Evolutionary conservation across 2,888 invertebrate species (phyloP).

Genomic region (Amaurobius ferox): DNA sequence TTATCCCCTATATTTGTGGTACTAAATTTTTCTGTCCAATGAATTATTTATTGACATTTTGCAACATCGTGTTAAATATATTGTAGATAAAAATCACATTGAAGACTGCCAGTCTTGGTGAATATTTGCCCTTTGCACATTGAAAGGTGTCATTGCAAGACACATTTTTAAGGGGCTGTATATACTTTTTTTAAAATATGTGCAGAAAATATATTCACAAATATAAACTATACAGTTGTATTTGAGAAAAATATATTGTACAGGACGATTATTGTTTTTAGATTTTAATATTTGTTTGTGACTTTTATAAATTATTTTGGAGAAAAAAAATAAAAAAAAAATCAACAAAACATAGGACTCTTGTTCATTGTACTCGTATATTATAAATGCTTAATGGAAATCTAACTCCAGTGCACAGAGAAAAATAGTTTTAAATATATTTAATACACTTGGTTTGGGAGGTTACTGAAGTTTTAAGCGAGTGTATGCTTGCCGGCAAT

Average conservation of each 20-base stretch:
- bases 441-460: too few species aligned
- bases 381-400: background rate
- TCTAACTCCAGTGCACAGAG: background rate
- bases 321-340: background rate
- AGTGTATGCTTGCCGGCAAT: too few species aligned
- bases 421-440: background rate
- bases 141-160: background rate
- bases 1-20: constrained; percentile 21
- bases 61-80: constrained; percentile 5
- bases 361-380: background rate
- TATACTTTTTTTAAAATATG: constrained; percentile 14
- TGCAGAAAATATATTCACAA: background rate
- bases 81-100: constrained; percentile 10
- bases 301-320: background rate
- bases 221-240: constrained; percentile 16
- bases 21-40: constrained; percentile 18
- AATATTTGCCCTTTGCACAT: constrained; percentile 11
- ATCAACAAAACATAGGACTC: background rate
- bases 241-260: constrained; percentile 22
- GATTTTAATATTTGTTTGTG: background rate
- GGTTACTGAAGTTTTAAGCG: too few species aligned
- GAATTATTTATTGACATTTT: constrained; percentile 11
- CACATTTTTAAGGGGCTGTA: constrained; percentile 12
- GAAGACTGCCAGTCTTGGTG: constrained; percentile 9
- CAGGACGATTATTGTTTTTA: constrained; percentile 18